A percentile compares a stretch with the other conserved stretches of the same genome.
Conservation (phyloP, 1,140 invertebrate genomes). For the Lepidurus arcticus region DNA sequence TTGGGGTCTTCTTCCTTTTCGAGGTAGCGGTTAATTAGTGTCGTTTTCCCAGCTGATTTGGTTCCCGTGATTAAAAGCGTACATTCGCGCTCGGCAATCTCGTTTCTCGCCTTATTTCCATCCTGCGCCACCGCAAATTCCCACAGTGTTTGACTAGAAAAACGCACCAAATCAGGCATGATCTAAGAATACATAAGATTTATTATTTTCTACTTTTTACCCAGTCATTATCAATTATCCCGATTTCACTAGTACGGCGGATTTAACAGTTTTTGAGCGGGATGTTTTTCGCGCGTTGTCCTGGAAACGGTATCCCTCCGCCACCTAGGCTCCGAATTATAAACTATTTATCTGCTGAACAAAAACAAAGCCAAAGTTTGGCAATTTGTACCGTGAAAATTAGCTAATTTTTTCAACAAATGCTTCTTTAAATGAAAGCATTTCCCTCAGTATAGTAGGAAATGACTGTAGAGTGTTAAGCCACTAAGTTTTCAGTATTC, state of each 20-base stretch:
- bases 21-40: slow-evolving; percentile 69
- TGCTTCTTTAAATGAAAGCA: not conserved
- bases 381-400: too few species aligned
- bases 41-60: slow-evolving; percentile 60
- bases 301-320: too few species aligned
- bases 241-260: too few species aligned
- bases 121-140: not conserved
- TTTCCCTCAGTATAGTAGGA: not conserved
- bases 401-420: not conserved
- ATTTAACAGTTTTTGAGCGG: too few species aligned
- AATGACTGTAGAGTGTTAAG: not conserved
- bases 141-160: not conserved
- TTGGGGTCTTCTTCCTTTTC: slow-evolving; percentile 70
- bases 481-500: not conserved
- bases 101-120: not conserved
- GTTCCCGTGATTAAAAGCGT: not conserved
- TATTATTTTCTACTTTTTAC: too few species aligned
- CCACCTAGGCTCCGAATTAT: too few species aligned
- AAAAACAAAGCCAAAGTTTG: too few species aligned
- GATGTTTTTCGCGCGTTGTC: too few species aligned
- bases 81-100: not conserved
- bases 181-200: too few species aligned
- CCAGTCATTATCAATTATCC: too few species aligned
- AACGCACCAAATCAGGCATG: too few species aligned
- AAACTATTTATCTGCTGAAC: too few species aligned